Evolutionary conservation across 2,797 vertebrate species (phyloP).

Genomic region (Rhynchonycteris naso): DNA sequence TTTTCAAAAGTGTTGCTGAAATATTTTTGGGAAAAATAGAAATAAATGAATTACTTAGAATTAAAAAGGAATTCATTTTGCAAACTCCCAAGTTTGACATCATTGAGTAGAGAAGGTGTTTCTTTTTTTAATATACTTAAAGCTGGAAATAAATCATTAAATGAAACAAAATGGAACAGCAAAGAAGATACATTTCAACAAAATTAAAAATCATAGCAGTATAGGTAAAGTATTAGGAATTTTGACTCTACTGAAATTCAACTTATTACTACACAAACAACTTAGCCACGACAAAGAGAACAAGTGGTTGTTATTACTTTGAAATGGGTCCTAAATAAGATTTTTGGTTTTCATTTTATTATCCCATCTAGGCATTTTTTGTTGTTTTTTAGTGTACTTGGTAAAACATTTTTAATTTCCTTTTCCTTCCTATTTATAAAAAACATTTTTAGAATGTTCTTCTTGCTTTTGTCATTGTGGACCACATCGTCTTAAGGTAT

Average conservation of each 20-base stretch:
- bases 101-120: neutral
- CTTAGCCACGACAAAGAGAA: neutral
- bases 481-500: neutral
- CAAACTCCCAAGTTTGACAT: neutral
- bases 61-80: neutral
- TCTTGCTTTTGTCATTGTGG: neutral
- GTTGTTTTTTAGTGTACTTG: neutral
- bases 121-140: neutral
- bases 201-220: neutral
- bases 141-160: neutral
- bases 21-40: constrained; percentile 8
- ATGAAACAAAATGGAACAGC: constrained; percentile 2
- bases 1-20: constrained; percentile 18
- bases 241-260: neutral
- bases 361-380: neutral
- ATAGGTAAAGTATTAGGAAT: neutral
- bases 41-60: neutral
- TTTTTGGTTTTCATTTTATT: neutral
- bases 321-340: neutral
- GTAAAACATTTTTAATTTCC: neutral
- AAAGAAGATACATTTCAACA: neutral
- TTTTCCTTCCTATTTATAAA: neutral
- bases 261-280: neutral
- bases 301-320: neutral
- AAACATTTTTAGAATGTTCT: neutral